Evolutionary conservation across 2,113 vertebrate genomes (phyloP).

Genomic region (Ailuropoda melanoleuca): DNA sequence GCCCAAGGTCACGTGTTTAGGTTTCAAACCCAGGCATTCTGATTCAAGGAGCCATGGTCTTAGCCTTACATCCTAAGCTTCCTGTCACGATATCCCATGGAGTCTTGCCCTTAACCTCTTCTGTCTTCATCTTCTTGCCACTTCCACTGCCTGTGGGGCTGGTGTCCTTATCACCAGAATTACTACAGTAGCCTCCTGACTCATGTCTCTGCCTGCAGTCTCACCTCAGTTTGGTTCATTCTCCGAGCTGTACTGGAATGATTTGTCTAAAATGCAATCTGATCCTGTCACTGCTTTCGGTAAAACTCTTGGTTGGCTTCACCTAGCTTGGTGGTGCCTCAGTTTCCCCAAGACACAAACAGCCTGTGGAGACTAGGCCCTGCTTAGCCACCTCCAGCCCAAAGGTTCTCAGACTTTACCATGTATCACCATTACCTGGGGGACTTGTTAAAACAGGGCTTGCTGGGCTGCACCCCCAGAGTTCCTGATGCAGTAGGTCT

Average conservation of each 20-base stretch:
- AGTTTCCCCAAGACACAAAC: background rate
- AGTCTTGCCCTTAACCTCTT: background rate
- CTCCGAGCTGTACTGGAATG: background rate
- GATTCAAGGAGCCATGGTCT: background rate
- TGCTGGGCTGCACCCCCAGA: background rate
- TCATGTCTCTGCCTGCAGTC: background rate
- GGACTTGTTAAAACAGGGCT: background rate
- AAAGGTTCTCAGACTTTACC: background rate
- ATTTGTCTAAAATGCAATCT: background rate
- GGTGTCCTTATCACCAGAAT: background rate
- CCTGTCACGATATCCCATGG: no score
- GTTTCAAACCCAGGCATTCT: background rate
- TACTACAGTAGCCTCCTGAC: background rate
- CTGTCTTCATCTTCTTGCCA: background rate
- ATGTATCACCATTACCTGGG: background rate
- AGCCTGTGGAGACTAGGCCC: background rate
- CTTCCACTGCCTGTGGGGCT: background rate
- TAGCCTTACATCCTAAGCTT: background rate
- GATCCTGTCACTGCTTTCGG: background rate
- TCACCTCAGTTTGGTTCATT: background rate
- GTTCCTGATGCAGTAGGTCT: background rate
- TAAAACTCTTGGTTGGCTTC: background rate
- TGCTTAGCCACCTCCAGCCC: background rate
- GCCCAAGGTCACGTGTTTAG: background rate
- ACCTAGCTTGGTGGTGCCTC: background rate